A percentile compares a stretch with the other conserved stretches of the same genome.
Evolutionary conservation across 2,888 invertebrate genomes (phyloP).

Genomic region (Rhagonycha lutea): DNA sequence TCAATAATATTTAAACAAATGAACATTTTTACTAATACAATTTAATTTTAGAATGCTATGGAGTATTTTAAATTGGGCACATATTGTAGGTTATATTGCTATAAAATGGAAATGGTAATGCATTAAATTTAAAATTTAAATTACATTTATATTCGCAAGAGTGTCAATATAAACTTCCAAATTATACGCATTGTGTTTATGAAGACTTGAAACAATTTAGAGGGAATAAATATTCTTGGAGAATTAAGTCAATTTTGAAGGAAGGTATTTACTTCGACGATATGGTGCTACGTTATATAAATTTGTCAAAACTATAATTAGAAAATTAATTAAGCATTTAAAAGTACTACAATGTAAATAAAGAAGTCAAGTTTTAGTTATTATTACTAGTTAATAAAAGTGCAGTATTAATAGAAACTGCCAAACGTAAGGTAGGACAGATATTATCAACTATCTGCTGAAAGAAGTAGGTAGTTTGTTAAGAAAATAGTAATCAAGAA

Average conservation of each 20-base stretch:
- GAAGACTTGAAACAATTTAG: background rate
- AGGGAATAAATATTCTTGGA: background rate
- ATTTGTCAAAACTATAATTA: background rate
- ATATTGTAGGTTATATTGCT: background rate
- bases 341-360: background rate
- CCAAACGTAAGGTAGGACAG: background rate
- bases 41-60: background rate
- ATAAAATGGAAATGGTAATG: background rate
- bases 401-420: background rate
- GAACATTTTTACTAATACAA: background rate
- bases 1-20: background rate
- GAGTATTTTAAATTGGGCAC: background rate
- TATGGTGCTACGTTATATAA: background rate
- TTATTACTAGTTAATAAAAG: background rate
- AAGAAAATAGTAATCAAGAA: conserved; percentile 22
- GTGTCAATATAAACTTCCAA: background rate
- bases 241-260: background rate
- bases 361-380: background rate
- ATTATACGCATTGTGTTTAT: background rate
- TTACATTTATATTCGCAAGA: background rate
- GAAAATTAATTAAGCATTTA: background rate
- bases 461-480: background rate
- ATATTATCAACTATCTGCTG: background rate
- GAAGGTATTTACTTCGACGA: background rate
- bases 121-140: background rate